Conservation (phyloP, 2,888 invertebrate species). For the Malachius bipustulatus region DNA sequence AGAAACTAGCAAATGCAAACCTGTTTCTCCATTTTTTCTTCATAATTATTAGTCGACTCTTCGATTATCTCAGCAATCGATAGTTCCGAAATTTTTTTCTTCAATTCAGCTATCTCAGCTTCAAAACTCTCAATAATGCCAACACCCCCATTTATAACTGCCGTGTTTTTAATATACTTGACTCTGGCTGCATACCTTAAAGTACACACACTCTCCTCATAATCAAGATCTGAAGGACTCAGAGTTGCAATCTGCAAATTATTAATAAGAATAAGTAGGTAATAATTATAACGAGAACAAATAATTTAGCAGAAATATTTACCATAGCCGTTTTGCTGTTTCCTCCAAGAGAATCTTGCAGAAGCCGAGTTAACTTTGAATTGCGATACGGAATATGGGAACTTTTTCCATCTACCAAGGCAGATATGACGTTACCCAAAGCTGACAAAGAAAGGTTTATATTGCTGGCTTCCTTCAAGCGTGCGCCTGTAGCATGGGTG, state of each 20-base stretch:
- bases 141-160: slow-evolving; percentile 93
- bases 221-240: slow-evolving; percentile 93
- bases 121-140: slow-evolving; percentile 92
- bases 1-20: too few relatives aligned
- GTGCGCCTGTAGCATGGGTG: slow-evolving; percentile 86
- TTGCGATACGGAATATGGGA: slow-evolving; percentile 97
- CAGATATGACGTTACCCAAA: slow-evolving; percentile 95
- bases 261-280: background rate
- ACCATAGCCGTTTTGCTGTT: slow-evolving; percentile 94
- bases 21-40: slow-evolving; percentile 54
- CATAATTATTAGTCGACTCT: slow-evolving; percentile 52
- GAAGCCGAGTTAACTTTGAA: slow-evolving; percentile 84
- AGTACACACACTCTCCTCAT: slow-evolving; percentile 95
- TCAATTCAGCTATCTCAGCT: slow-evolving; percentile 86
- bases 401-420: slow-evolving; percentile 93
- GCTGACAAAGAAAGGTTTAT: slow-evolving; percentile 96
- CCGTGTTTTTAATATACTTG: slow-evolving; percentile 93
- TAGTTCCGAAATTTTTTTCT: slow-evolving; percentile 65
- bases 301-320: slow-evolving; percentile 20
- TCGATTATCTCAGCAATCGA: slow-evolving; percentile 34
- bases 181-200: slow-evolving; percentile 94
- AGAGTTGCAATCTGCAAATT: slow-evolving; percentile 76
- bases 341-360: slow-evolving; percentile 95
- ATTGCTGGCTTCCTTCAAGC: slow-evolving; percentile 93
- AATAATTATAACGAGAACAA: slow-evolving; percentile 7